Evolutionary conservation across 2,113 vertebrate species (phyloP), one percentile per base, ranked within the genome.

Genomic region (Stigmatopora nigra): DNA sequence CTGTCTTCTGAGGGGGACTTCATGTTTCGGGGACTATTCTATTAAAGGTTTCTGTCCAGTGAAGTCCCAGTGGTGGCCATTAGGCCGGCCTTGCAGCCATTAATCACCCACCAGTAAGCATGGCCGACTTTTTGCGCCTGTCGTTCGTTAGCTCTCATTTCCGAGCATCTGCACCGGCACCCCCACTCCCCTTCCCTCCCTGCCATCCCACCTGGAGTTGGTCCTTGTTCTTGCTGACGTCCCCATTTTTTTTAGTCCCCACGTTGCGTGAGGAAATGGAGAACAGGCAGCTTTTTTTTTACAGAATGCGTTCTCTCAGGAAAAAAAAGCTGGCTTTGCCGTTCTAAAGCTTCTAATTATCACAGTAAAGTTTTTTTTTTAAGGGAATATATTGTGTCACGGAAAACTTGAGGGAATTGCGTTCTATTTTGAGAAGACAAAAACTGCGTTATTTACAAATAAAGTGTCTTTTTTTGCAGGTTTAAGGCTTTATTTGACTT

Each of bases 61-160:
- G 38, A 71, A 77, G 84, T 91, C 89, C 89, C 89, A 75, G 73
- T 69, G 89, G 89, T 88, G 76, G 88, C 87, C 86, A 91, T 91
- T 91, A 91, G 70, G 17, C 86, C 80, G 77, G 74, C 80, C 79
- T 78, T 17, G 82, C 80, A 85, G 84, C 82, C 89, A 90, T 91
- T 91, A 91, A 91, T 91, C 89, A 91, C 79, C 7, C 72, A 78
- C 74, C 64, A 86, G 87, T 86, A 86, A 86, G 86, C 84, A 88
- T 88, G 87, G 84, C 77, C 69, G 84, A 81, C 76, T 83, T 86
- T 87, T 86, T 87, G 86, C 86, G 84, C 85, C 86, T 85, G 82
- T 83, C 86, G 88, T 90, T 90, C 89, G 90, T 91, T 90, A 89
- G 86, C 83, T 77, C 82, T 86, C 86, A 88, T 86, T 87, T 83